Percentiles rank a stretch among this genome's conserved stretches.
phyloP scores from a whole-genome alignment of 2,797 vertebrate species.

The Eurystomus glaucurus region DNA sequence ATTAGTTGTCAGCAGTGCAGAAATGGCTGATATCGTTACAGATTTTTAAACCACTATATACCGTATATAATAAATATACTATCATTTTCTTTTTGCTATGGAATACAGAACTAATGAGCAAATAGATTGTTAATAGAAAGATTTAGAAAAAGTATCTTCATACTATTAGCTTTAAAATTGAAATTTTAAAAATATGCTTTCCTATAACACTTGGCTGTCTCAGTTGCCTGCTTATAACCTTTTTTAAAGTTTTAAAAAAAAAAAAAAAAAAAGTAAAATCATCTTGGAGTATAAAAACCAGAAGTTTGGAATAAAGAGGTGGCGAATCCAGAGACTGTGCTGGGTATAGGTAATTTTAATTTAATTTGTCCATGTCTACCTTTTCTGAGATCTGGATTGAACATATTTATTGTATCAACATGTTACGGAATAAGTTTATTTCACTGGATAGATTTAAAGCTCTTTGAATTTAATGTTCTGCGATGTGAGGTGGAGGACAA shows the following conservation, averaged over 20 bases:
- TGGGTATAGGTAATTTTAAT: neutral
- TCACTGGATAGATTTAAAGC: neutral
- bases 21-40: neutral
- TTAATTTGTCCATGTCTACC: neutral
- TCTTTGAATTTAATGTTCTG: neutral
- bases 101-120: neutral
- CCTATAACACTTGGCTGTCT: neutral
- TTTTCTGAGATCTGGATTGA: neutral
- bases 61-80: neutral
- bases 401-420: neutral
- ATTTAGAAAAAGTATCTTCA: neutral
- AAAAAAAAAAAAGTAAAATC: neutral
- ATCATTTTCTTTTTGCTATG: neutral
- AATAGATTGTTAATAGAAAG: neutral
- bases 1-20: neutral
- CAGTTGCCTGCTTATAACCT: neutral
- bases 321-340: neutral
- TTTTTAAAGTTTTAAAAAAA: neutral
- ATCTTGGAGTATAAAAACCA: neutral
- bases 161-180: neutral
- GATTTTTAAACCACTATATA: neutral
- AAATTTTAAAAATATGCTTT: neutral
- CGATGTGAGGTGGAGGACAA: rapidly evolving
- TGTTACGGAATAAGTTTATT: neutral
- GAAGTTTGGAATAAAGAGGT: neutral